Evolutionary conservation across 2,113 vertebrate species (phyloP).

Genomic region (Raja brachyura): DNA sequence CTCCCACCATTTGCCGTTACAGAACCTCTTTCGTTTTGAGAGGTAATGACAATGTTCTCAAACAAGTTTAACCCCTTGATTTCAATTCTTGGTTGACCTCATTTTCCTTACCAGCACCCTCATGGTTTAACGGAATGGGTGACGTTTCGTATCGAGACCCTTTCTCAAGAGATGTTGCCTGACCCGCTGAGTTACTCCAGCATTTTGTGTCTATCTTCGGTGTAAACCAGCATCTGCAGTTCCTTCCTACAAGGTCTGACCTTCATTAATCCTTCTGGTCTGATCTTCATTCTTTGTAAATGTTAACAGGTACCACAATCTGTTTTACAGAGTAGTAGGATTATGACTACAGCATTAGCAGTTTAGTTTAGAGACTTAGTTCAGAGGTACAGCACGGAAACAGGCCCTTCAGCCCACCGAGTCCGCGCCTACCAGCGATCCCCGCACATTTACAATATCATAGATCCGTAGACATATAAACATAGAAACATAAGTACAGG

Average conservation of each 20-base stretch:
- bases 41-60: neutral
- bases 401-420: too few relatives aligned
- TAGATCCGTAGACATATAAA: too few relatives aligned
- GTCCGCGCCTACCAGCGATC: too few relatives aligned
- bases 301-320: neutral
- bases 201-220: too few relatives aligned
- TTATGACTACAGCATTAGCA: neutral
- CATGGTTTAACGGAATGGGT: too few relatives aligned
- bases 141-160: too few relatives aligned
- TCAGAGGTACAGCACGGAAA: too few relatives aligned
- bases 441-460: too few relatives aligned
- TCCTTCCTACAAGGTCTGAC: neutral
- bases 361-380: neutral
- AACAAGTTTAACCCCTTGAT: neutral
- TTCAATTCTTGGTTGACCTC: neutral
- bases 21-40: neutral
- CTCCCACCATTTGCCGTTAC: neutral
- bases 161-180: too few relatives aligned
- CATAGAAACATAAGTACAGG: too few relatives aligned
- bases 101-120: neutral
- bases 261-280: neutral
- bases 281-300: neutral
- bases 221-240: too few relatives aligned
- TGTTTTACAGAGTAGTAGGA: neutral
- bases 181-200: too few relatives aligned